Evolutionary conservation across 2,888 invertebrate species (phyloP).

Genomic region (Prenolepis imparis): DNA sequence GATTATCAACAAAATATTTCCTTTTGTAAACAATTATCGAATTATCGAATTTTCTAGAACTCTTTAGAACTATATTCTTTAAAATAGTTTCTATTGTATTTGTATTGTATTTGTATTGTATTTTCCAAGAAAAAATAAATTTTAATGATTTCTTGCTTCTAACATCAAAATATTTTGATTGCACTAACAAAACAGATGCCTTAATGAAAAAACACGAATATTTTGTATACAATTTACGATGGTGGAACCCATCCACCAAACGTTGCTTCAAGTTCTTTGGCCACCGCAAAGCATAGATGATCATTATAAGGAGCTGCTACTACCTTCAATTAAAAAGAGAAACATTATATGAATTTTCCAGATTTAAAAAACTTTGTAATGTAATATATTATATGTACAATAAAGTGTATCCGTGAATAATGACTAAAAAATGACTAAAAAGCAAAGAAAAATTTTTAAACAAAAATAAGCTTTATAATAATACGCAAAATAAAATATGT

Average conservation of each 20-base stretch:
- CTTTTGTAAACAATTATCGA: background rate
- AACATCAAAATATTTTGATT: background rate
- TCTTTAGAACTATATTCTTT: background rate
- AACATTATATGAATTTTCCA: constrained; percentile 7
- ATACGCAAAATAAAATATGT: background rate
- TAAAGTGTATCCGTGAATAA: too few species aligned
- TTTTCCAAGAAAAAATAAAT: background rate
- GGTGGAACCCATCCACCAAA: constrained; percentile 92
- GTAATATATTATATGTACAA: background rate
- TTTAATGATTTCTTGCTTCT: background rate
- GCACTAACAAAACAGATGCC: background rate
- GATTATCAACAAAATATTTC: background rate
- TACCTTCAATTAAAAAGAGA: constrained; percentile 84
- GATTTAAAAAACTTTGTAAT: constrained; percentile 15
- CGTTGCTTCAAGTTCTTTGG: constrained; percentile 89
- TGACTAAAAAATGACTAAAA: background rate
- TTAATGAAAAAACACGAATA: background rate
- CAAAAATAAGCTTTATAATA: background rate
- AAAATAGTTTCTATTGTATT: background rate
- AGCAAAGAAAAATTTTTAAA: background rate
- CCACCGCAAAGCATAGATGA: constrained; percentile 91
- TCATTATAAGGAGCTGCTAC: constrained; percentile 91
- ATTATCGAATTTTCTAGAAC: background rate
- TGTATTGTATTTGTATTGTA: too few species aligned
- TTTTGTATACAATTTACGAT: constrained; percentile 79